Evolutionary conservation across 2,888 invertebrate species (phyloP), one percentile per base, ranked within the genome.

Genomic region (Megaustenia siamemsis): DNA sequence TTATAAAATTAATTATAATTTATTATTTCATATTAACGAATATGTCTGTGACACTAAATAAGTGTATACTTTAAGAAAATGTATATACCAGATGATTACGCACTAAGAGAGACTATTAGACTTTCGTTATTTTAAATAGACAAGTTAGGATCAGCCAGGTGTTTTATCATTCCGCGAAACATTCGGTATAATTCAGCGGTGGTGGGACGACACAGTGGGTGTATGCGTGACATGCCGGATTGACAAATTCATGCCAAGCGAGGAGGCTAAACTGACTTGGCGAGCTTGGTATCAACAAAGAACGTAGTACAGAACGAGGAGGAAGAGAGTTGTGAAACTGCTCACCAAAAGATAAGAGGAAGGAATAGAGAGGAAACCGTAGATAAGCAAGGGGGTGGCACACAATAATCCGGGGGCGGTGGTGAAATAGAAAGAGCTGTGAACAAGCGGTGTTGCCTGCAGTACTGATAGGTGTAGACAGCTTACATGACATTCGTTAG

Each of bases 391-490:
- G n/a, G 45, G 71, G 71, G 45, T 38, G 71, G 15, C 71, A 73
- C 43, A 28, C 45, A 45, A 45, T 45, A 73, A 15, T 73, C 71
- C 43, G 71, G 71, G 71, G 71, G 71, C 71, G 71, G 43, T 45
- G 45, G 45, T 73, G 71, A 43, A 45, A 45, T 73, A 73, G 71
- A 73, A 73, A 73, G 43, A 45, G 28, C 45, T 28, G 71, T 15
- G 43, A 28, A 40, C 45, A 15, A 45, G 45, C n/a, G 71, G 12
- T 43, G 43, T 8, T 43, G 28, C 45, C 1, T 45, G n/a, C 45
- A 73, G 28, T n/a, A 73, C 45, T 43, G 43, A 4, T 45, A 73
- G 71, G 71, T 40, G 45, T 73, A 73, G 45, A 28, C 45, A 38
- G 45, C n/a, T 18, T 35, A 3, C n/a, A 60, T 3, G 28, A 60